phyloP scores from a whole-genome alignment of 2,113 vertebrate species.

The Mellivora capensis region DNA sequence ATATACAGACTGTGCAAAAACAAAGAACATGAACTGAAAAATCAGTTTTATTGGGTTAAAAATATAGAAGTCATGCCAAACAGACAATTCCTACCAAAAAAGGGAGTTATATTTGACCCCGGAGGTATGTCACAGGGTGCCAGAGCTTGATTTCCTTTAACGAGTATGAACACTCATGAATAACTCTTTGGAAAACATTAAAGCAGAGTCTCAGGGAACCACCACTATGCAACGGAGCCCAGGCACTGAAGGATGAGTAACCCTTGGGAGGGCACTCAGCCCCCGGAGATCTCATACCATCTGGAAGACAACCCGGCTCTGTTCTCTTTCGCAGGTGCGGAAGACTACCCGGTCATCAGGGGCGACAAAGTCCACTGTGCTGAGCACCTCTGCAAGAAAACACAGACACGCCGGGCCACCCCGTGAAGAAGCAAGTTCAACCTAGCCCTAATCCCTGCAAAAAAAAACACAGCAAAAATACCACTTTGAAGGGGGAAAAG shows the following conservation, averaged over 20 bases:
- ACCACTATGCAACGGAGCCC: accelerated
- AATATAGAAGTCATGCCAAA: background rate
- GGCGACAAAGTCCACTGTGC: constrained; percentile 94
- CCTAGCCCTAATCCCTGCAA: background rate
- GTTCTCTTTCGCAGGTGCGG: constrained; percentile 93
- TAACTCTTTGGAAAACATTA: background rate
- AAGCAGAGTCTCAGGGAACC: background rate
- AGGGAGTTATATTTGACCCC: constrained; percentile 15
- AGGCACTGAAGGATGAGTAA: background rate
- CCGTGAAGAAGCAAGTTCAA: background rate
- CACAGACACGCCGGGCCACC: constrained; percentile 13
- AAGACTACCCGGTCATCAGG: constrained; percentile 96
- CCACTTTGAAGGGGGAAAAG: background rate
- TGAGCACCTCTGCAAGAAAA: constrained; percentile 86
- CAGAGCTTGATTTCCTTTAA: background rate
- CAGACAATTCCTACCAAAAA: background rate
- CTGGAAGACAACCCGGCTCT: constrained; percentile 90
- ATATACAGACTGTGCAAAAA: background rate
- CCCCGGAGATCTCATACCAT: constrained; percentile 88
- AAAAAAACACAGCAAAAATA: background rate
- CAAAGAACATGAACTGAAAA: background rate
- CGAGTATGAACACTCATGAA: background rate
- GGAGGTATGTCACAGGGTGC: background rate
- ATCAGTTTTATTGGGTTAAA: background rate
- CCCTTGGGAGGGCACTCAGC: background rate